Conservation (phyloP, 2,113 vertebrate genomes). For the Plestiodon gilberti region DNA sequence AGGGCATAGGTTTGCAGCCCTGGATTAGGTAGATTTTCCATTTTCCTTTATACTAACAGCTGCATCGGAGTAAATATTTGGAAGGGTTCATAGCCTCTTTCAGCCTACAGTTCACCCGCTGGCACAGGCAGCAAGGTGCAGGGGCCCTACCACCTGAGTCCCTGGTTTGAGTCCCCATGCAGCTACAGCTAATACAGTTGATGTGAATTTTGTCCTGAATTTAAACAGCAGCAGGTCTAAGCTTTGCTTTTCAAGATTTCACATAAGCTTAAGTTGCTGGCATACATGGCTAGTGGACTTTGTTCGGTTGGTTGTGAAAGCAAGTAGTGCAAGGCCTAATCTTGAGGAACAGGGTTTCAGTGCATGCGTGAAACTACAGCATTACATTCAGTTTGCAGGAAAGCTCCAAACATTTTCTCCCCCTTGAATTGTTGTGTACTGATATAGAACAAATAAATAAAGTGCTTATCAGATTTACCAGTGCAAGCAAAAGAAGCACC, state of each 20-base stretch:
- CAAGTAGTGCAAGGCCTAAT: neutral
- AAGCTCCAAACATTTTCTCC: slow-evolving; percentile 66
- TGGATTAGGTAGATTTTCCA: slow-evolving; percentile 34
- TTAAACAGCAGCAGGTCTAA: slow-evolving; percentile 51
- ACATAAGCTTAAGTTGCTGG: slow-evolving; percentile 27
- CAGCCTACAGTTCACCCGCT: no score
- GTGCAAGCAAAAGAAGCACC: neutral
- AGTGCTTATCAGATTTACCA: slow-evolving; percentile 9
- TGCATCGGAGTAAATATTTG: neutral
- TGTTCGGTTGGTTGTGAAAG: no score
- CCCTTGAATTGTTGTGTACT: slow-evolving; percentile 56
- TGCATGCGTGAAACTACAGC: slow-evolving; percentile 39
- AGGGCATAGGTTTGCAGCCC: slow-evolving; percentile 3
- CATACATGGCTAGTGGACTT: neutral
- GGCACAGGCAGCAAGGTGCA: no score
- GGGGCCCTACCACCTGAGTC: no score
- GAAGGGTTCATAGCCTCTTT: slow-evolving; percentile 6
- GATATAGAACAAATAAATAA: slow-evolving; percentile 48
- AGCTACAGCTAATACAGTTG: neutral
- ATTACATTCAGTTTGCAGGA: slow-evolving; percentile 65
- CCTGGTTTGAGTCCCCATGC: no score
- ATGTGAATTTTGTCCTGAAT: slow-evolving; percentile 40
- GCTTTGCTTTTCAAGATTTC: slow-evolving; percentile 62
- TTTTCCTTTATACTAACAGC: neutral
- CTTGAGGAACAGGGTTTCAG: slow-evolving; percentile 32